These are phyloP conservation scores for Chunga burmeisteri DNA, from an alignment of 2,113 vertebrate species.

Conservation along the genomic window DNA sequence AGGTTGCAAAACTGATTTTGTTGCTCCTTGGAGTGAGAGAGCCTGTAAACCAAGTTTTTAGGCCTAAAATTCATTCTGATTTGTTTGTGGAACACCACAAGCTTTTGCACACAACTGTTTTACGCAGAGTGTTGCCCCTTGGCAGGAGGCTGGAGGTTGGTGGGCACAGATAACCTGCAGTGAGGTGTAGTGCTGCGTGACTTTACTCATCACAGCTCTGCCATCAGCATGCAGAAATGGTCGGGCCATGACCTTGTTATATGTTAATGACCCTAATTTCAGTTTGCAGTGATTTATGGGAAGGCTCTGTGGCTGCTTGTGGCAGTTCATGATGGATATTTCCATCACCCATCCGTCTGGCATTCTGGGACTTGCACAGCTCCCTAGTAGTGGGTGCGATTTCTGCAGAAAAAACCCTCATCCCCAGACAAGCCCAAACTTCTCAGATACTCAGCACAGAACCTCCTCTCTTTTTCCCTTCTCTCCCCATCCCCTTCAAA, in stretches of 20 bases:
- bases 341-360: neutral
- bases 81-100: neutral
- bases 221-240: neutral
- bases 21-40: neutral
- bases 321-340: neutral
- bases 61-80: neutral
- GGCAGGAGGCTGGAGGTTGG: neutral
- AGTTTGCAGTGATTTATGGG: slow-evolving; percentile 11
- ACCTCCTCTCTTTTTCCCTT: slow-evolving; percentile 51
- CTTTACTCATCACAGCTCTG: neutral
- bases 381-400: neutral
- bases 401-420: slow-evolving; percentile 5
- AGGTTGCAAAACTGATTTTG: neutral
- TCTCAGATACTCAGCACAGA: slow-evolving; percentile 42
- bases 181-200: neutral
- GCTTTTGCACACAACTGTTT: neutral
- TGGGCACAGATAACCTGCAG: neutral
- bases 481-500: slow-evolving; percentile 46
- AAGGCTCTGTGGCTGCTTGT: neutral
- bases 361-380: neutral
- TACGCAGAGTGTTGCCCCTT: neutral
- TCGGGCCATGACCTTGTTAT: neutral
- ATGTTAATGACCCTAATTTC: neutral
- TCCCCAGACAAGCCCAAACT: neutral
- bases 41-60: neutral